A percentile compares a stretch with the other conserved stretches of the same genome.
phyloP scores from a whole-genome alignment of 1,140 invertebrate species.

The Callitettix versicolor region DNA sequence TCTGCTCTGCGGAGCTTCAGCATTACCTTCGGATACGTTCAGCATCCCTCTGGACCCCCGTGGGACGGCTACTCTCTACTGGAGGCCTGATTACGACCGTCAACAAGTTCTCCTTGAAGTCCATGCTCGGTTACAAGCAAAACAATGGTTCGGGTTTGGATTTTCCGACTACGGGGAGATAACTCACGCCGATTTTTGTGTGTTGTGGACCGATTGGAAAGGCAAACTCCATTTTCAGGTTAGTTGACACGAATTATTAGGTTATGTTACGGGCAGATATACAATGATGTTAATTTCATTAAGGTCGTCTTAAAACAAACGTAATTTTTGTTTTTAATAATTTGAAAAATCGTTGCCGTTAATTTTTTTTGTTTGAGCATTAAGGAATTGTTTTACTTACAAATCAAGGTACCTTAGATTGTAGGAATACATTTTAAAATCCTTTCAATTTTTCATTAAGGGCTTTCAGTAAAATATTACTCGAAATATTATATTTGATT shows the following conservation, averaged over 20 bases:
- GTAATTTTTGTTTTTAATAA: too few relatives aligned
- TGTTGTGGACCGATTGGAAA: constrained; percentile 65
- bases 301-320: too few relatives aligned
- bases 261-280: too few relatives aligned
- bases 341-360: too few relatives aligned
- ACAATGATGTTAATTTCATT: too few relatives aligned
- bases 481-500: too few relatives aligned
- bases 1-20: neutral
- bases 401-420: too few relatives aligned
- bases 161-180: constrained; percentile 82
- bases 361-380: too few relatives aligned
- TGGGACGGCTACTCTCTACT: constrained; percentile 22
- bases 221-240: constrained; percentile 55
- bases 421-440: too few relatives aligned
- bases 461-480: too few relatives aligned
- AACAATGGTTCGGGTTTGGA: constrained; percentile 72
- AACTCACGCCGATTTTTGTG: constrained; percentile 70
- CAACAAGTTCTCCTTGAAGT: constrained; percentile 34
- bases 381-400: too few relatives aligned
- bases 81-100: constrained; percentile 21
- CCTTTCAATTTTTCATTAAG: too few relatives aligned
- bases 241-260: constrained; percentile 4
- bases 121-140: constrained; percentile 35
- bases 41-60: constrained; percentile 22
- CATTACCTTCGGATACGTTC: constrained; percentile 3